A percentile compares a stretch with the other conserved stretches of the same genome.
Evolutionary conservation across 2,797 vertebrate species (phyloP).

Genomic region (Cebuella pygmaea): DNA sequence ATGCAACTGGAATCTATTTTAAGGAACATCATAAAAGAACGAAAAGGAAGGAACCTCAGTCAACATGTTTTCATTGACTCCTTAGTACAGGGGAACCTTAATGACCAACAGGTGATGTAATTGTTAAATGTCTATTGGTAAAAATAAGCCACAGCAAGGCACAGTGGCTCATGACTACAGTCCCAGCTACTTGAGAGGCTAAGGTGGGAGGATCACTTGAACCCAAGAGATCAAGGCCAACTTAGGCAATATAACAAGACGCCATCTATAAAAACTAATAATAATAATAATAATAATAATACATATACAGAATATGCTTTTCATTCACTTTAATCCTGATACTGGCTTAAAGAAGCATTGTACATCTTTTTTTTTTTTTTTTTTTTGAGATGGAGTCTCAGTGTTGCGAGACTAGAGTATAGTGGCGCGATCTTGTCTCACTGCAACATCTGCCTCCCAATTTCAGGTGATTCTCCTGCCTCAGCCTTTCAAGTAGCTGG

Average conservation of each 20-base stretch:
- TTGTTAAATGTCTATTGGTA: slow-evolving; percentile 36
- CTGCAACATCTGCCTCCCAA: neutral
- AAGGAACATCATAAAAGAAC: slow-evolving; percentile 91
- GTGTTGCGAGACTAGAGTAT: neutral
- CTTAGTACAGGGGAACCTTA: slow-evolving; percentile 91
- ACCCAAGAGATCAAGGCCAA: neutral
- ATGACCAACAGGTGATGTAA: slow-evolving; percentile 92
- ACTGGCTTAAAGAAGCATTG: neutral
- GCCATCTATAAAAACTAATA: neutral
- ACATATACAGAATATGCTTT: neutral
- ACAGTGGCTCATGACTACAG: neutral
- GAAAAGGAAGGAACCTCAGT: slow-evolving; percentile 86
- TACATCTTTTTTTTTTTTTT: neutral
- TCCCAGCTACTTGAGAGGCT: neutral
- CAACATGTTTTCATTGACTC: slow-evolving; percentile 91
- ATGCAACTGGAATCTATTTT: slow-evolving; percentile 93
- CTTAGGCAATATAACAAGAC: neutral
- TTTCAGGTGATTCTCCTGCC: too few species aligned
- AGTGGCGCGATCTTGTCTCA: neutral
- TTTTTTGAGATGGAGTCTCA: neutral
- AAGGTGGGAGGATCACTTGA: neutral
- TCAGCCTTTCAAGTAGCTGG: too few species aligned
- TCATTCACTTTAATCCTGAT: neutral
- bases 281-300: neutral
- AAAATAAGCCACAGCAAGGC: neutral